A percentile compares a stretch with the other conserved stretches of the same genome.
Evolutionary conservation across 2,888 invertebrate species (phyloP).

Genomic region (Andrena marginata): DNA sequence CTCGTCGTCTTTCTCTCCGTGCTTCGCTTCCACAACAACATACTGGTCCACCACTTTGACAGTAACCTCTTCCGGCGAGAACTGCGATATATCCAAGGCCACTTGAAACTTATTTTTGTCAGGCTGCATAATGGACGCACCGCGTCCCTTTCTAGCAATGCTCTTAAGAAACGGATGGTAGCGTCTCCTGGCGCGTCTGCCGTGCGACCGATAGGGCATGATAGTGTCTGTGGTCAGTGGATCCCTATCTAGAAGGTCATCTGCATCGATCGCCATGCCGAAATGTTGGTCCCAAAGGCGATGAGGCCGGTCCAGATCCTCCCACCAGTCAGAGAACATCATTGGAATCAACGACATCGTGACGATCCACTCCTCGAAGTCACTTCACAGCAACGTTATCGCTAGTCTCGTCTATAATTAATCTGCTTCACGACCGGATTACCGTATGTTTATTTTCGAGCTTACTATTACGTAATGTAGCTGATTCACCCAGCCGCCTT

Average conservation of each 20-base stretch:
- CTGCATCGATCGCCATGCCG: slow-evolving; percentile 90
- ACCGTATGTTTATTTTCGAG: slow-evolving; percentile 2
- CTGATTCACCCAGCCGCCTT: not conserved
- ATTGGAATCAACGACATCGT: slow-evolving; percentile 93
- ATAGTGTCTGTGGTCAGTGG: slow-evolving; percentile 29
- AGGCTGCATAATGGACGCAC: slow-evolving; percentile 87
- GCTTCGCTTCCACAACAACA: slow-evolving; percentile 91
- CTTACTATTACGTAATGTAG: slow-evolving; percentile 10
- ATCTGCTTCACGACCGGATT: not conserved
- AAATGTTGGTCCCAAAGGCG: slow-evolving; percentile 93
- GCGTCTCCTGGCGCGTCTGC: slow-evolving; percentile 23
- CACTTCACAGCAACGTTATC: not conserved
- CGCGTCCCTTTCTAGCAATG: slow-evolving; percentile 82
- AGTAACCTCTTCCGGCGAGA: slow-evolving; percentile 85
- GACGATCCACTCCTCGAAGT: not conserved
- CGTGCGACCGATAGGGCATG: slow-evolving; percentile 42
- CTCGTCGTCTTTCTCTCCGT: slow-evolving; percentile 92
- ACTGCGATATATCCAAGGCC: slow-evolving; percentile 92
- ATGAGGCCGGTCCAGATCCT: slow-evolving; percentile 91
- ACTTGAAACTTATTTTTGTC: slow-evolving; percentile 90
- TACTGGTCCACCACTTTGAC: slow-evolving; percentile 90
- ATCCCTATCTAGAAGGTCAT: slow-evolving; percentile 86
- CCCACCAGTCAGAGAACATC: slow-evolving; percentile 95
- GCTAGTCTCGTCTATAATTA: not conserved
- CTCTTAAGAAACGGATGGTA: slow-evolving; percentile 72